phyloP scores from a whole-genome alignment of 2,113 vertebrate genomes.

The Ailuropoda melanoleuca region DNA sequence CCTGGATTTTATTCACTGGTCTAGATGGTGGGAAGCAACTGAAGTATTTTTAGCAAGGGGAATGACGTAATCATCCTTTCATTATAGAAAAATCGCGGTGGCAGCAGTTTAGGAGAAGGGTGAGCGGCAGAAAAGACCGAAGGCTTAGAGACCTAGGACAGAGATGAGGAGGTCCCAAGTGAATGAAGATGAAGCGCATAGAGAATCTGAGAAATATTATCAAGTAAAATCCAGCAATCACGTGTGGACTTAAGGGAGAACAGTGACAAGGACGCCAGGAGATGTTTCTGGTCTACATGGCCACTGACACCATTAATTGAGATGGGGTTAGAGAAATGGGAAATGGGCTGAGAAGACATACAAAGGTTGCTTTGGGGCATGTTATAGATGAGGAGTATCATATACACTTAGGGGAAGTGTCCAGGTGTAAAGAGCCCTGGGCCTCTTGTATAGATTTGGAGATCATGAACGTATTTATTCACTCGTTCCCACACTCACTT shows the following conservation, averaged over 20 bases:
- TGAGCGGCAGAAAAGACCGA: background rate
- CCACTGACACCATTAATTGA: background rate
- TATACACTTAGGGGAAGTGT: background rate
- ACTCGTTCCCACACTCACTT: background rate
- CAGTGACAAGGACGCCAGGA: background rate
- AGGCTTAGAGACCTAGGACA: background rate
- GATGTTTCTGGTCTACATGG: background rate
- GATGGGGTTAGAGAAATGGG: background rate
- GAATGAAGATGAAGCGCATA: background rate
- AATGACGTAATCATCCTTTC: background rate
- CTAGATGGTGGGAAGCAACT: background rate
- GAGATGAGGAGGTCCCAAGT: background rate
- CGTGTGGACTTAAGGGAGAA: background rate
- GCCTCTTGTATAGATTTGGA: background rate
- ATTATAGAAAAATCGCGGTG: background rate
- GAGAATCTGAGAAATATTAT: background rate
- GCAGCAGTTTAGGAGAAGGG: background rate
- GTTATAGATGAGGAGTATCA: accelerated
- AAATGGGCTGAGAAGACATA: background rate
- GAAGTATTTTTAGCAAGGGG: background rate
- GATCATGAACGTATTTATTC: background rate
- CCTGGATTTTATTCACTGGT: background rate
- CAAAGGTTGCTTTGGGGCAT: background rate
- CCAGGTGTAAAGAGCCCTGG: background rate
- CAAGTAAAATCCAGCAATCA: background rate